Evolutionary conservation across 2,888 invertebrate genomes (phyloP).

Genomic region (Hyposoter didymator): DNA sequence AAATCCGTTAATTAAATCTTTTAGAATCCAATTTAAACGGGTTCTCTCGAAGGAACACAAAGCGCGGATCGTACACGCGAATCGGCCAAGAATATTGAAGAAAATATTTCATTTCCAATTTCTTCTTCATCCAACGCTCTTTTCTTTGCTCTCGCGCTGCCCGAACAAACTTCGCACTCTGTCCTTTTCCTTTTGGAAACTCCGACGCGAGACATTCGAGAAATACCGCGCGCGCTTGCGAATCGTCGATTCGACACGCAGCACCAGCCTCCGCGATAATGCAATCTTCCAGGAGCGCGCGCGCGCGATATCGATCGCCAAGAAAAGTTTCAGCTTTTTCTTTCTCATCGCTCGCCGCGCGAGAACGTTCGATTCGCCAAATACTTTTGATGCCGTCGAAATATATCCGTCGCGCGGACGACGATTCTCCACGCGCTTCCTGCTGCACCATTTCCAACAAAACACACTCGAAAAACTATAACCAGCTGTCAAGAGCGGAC

Average conservation of each 20-base stretch:
- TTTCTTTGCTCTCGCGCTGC: neutral
- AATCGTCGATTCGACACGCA: too few relatives aligned
- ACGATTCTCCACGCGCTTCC: neutral
- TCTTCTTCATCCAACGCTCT: neutral
- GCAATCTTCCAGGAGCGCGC: too few relatives aligned
- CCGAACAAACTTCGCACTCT: neutral
- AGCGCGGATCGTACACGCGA: neutral
- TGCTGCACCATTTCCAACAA: neutral
- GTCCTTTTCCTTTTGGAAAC: neutral
- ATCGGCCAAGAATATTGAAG: neutral
- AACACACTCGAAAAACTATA: neutral
- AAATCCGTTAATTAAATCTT: conserved; percentile 20
- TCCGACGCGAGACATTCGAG: neutral
- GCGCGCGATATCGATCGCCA: too few relatives aligned
- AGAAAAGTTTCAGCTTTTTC: neutral
- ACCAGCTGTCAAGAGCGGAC: neutral
- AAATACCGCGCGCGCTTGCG: too few relatives aligned
- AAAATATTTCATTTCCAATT: conserved; percentile 7
- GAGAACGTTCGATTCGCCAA: too few relatives aligned
- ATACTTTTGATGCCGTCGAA: neutral
- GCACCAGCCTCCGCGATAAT: too few relatives aligned
- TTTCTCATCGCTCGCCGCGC: too few relatives aligned
- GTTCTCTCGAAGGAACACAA: neutral
- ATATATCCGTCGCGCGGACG: neutral
- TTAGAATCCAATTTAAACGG: neutral